These are phyloP conservation scores for Pteropus rufus DNA, from an alignment of 2,797 vertebrate genomes.

Conservation along the genomic window DNA sequence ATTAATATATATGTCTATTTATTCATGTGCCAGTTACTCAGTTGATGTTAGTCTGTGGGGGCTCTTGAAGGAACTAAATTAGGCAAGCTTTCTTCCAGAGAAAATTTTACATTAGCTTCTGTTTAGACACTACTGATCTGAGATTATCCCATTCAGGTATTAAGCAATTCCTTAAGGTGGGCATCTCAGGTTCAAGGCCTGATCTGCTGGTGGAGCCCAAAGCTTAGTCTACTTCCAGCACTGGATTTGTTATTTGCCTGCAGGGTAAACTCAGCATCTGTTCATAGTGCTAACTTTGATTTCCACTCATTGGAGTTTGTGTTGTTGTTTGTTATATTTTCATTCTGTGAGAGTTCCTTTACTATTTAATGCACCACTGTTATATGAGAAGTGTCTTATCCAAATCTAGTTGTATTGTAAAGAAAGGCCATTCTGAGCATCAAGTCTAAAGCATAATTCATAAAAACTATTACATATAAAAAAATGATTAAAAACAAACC, in stretches of 20 bases:
- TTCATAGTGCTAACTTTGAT: background rate
- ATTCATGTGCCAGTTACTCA: background rate
- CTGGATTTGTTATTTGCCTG: background rate
- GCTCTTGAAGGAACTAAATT: background rate
- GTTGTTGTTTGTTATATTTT: background rate
- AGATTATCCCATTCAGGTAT: background rate
- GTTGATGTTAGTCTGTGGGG: background rate
- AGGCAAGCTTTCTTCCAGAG: background rate
- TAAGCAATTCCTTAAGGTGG: background rate
- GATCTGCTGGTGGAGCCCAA: background rate
- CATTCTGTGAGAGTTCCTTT: background rate
- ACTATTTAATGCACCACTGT: background rate
- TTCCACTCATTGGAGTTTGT: background rate
- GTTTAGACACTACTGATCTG: background rate
- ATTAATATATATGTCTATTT: background rate
- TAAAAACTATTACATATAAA: slow-evolving; percentile 17
- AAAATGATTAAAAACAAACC: slow-evolving; percentile 16
- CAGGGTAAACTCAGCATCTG: background rate
- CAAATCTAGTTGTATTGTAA: background rate
- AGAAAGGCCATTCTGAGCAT: background rate
- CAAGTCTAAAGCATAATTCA: background rate
- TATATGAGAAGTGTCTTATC: background rate
- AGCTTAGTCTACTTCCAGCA: background rate
- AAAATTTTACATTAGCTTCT: background rate
- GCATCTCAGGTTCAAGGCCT: background rate